Evolutionary conservation across 2,888 invertebrate genomes (phyloP), one percentile per base, ranked within the genome.

Genomic region (Disparrhopalites patrizii): DNA sequence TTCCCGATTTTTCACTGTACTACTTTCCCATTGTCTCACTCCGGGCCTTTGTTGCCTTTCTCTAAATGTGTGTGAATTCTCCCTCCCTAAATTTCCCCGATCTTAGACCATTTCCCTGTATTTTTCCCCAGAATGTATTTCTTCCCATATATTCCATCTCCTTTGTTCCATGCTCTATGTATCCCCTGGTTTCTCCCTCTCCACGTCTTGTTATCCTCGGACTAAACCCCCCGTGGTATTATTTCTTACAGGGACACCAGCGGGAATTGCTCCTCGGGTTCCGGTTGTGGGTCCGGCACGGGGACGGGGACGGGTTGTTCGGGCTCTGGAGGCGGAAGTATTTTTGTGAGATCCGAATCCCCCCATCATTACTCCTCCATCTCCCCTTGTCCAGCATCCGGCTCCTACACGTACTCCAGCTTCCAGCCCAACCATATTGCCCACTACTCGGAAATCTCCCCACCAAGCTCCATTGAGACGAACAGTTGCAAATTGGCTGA

Each of bases 341-440:
- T 81, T 28, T 82, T 81, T 76, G 77, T 81, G 56, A 79, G 82
- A 33, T 80, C 82, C 23, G 83, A 83, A 76, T 83, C 83, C 55
- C 83, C 83, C 18, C 79, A 79, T 75, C 80, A 80, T 67, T 74
- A 74, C 68, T 72, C 74, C 55, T 74, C 74, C 40, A 72, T 73
- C 33, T 73, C 73, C 30, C 72, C 74, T 56, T 73, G 73, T 68
- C 72, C 71, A 7, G 70, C 69, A 36, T 70, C 70, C 28, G 73
- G 70, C 36, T 70, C 71, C n/a, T 74, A 73, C 63, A 70, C 73
- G 1, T 75, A 75, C 62, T 74, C 74, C 30, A 70, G 69, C 54
- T 74, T 73, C 58, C 71, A 70, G 28, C 72, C 69, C 27, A 73
- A 65, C 43, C n/a, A n/a, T n/a, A 66, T 69, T 28, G 69, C 69